Percentiles rank a stretch among this genome's conserved stretches.
Conservation (phyloP, 2,888 invertebrate species). For the Thelaira solivaga region DNA sequence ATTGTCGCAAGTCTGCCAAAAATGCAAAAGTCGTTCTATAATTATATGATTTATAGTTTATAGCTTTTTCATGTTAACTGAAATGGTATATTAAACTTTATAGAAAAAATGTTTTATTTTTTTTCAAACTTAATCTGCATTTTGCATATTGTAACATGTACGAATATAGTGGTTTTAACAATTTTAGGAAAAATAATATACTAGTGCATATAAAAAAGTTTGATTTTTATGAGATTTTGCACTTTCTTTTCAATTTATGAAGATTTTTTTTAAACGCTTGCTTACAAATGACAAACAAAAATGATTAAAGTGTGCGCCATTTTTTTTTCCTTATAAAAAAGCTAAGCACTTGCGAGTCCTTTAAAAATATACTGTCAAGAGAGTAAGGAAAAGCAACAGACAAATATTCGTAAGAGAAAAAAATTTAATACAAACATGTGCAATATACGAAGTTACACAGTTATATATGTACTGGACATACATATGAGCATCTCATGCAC, state of each 20-base stretch:
- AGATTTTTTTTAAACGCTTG: conserved; percentile 17
- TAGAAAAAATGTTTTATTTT: no score
- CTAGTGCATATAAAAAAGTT: conserved; percentile 22
- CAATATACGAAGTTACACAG: conserved; percentile 11
- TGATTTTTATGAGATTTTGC: conserved; percentile 23
- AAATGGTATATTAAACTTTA: no score
- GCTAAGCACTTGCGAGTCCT: conserved; percentile 74
- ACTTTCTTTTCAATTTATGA: conserved; percentile 49
- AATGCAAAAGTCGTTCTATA: no score
- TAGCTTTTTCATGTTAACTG: no score
- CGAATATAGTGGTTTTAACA: no score
- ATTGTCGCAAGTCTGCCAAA: no score
- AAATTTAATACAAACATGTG: neutral
- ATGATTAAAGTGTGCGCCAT: conserved; percentile 25
- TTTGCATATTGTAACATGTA: no score
- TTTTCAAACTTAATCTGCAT: no score
- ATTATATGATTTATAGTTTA: no score
- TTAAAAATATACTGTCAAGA: conserved; percentile 73
- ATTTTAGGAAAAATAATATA: neutral
- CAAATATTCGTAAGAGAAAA: neutral
- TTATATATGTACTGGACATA: neutral
- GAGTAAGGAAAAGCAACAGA: conserved; percentile 67
- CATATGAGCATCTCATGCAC: conserved; percentile 60
- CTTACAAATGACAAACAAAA: conserved; percentile 36
- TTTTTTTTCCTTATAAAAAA: conserved; percentile 63